Percentiles rank a stretch among this genome's conserved stretches.
phyloP scores from a whole-genome alignment of 2,888 invertebrate genomes.

The Gibbula magus region DNA sequence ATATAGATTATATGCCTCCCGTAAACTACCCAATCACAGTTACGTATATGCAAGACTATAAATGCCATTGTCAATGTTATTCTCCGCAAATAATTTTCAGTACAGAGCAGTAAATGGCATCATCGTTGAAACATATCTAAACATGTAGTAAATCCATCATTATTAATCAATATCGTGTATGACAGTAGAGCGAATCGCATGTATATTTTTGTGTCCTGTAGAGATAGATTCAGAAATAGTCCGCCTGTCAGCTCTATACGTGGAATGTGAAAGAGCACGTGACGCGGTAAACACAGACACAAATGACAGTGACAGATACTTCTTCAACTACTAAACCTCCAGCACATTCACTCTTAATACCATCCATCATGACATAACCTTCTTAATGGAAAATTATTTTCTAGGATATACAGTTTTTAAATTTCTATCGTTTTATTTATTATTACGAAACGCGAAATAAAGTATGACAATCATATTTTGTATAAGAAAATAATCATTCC shows the following conservation, averaged over 20 bases:
- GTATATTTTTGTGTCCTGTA: not conserved
- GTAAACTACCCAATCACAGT: no score
- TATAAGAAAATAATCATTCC: not conserved
- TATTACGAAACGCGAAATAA: not conserved
- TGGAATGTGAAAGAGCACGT: not conserved
- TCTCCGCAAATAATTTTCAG: no score
- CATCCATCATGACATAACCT: not conserved
- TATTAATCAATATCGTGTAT: no score
- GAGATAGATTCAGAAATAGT: not conserved
- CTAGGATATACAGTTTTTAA: not conserved
- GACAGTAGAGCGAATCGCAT: no score
- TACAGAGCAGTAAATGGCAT: no score
- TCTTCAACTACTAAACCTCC: not conserved
- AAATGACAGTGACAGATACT: not conserved
- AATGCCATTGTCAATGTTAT: no score
- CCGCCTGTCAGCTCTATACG: not conserved
- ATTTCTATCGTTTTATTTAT: not conserved
- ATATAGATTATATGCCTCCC: no score
- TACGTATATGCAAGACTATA: no score
- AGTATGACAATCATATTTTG: not conserved
- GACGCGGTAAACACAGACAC: not conserved
- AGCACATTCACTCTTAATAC: not conserved
- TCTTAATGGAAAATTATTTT: no score
- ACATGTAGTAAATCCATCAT: no score
- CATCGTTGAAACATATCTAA: no score